phyloP scores from a whole-genome alignment of 2,888 invertebrate species.

The Dynastes hyllus region DNA sequence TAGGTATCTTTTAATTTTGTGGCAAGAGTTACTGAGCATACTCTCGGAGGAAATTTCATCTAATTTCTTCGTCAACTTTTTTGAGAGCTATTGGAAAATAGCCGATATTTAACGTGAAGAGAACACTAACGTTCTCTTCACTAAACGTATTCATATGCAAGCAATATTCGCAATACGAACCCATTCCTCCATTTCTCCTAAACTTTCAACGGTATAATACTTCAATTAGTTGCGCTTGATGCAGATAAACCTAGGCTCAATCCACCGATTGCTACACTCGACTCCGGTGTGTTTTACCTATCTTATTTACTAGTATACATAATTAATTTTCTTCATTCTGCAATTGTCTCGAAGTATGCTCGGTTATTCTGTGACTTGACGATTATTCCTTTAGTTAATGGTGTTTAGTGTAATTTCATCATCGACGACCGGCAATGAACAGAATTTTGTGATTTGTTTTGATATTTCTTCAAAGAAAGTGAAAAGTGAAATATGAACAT shows the following conservation, averaged over 20 bases:
- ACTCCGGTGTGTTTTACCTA: slow-evolving; percentile 5
- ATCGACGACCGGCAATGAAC: background rate
- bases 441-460: no score
- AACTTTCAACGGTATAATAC: slow-evolving; percentile 47
- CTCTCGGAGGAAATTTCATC: no score
- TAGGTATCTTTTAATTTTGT: no score
- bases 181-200: slow-evolving; percentile 49
- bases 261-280: slow-evolving; percentile 24
- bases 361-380: slow-evolving; percentile 8
- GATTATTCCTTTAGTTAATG: background rate
- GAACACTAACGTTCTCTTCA: no score
- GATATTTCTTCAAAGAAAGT: background rate
- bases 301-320: background rate
- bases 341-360: slow-evolving; percentile 5
- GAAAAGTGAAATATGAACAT: slow-evolving; percentile 10
- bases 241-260: slow-evolving; percentile 24
- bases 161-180: slow-evolving; percentile 19
- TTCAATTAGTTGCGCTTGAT: slow-evolving; percentile 35
- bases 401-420: background rate
- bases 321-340: slow-evolving; percentile 12
- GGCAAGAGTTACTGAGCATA: no score
- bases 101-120: no score
- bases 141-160: background rate
- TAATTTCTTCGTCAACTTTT: no score
- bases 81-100: no score